Base-by-base conservation (phyloP, 2,888 invertebrate genomes). In the Coleophora flavipennella region DNA sequence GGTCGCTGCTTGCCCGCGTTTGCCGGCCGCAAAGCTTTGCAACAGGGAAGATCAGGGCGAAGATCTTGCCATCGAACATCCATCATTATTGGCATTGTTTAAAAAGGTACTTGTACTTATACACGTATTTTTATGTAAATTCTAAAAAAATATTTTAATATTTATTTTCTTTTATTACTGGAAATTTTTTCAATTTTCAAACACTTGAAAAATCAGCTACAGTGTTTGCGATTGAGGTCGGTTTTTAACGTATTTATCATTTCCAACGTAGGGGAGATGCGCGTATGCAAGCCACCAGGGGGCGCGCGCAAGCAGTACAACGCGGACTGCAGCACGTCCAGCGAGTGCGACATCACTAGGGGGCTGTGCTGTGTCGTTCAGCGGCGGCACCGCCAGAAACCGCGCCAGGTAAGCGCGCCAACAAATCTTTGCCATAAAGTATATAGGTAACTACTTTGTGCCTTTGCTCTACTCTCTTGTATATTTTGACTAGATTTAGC, bases 351-450 rank as follows among this genome's bases (percentile, higher is more conserved):
- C 74, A 91, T 94, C 55, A 88, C 90, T 41, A 89, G 93, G 38
- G 95, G 95, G 13, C 87, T 95, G 39, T 95, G 95, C 81, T 95
- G 95, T 77, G 94, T 94, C 76, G 81, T 94, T 57, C 93, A 94
- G 57, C 89, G 94, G 46, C 89, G 94, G 51, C 95, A 95, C 74
- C 88, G 95, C 33, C 94, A 93, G 83, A 90, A 92, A 51, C 89
- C 94, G 1, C 87, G 94, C 75, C 93, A 94, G 89, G 93, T 93
- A 69, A 63, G 60, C 1, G 13, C 8, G 4, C 3, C n/a, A n/a
- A n/a, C n/a, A n/a, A n/a, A n/a, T n/a, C n/a, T n/a, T n/a, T n/a
- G n/a, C n/a, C n/a, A 20, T 20, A 20, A 20, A 20, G 3, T 20
- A 20, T 20, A 20, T 6, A 20, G 20, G 20, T n/a, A n/a, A n/a